phyloP scores from a whole-genome alignment of 1,140 invertebrate genomes.

The Magallana gigas region DNA sequence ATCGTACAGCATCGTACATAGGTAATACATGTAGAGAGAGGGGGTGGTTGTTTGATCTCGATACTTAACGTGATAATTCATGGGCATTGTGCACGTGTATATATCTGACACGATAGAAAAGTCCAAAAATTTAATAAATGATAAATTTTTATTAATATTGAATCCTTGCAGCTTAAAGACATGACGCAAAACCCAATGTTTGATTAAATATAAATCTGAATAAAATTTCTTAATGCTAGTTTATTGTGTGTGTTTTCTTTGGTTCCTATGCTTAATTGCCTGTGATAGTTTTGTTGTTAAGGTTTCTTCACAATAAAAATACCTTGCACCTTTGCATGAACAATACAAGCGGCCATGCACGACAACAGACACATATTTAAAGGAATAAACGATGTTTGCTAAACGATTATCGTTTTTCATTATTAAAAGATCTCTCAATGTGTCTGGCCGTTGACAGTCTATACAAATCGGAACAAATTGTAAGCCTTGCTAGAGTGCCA shows the following conservation, averaged over 20 bases:
- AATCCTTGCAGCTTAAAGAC: too few species aligned
- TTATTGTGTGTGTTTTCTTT: neutral
- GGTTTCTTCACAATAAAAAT: slow-evolving; percentile 6
- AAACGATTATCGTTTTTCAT: slow-evolving; percentile 36
- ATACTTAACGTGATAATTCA: too few species aligned
- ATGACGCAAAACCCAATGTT: neutral
- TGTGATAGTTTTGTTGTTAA: neutral
- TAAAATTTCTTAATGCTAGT: neutral
- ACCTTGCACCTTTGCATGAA: neutral
- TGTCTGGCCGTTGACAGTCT: slow-evolving; percentile 10
- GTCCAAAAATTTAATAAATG: too few species aligned
- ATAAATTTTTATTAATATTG: too few species aligned
- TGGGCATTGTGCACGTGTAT: too few species aligned
- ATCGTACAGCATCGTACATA: too few species aligned
- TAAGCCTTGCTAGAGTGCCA: neutral
- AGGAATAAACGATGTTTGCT: slow-evolving; percentile 28
- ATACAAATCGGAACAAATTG: neutral
- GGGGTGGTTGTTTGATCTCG: too few species aligned
- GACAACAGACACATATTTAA: slow-evolving; percentile 5
- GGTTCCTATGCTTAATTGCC: neutral
- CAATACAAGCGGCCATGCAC: neutral
- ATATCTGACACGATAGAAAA: too few species aligned
- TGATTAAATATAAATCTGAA: neutral
- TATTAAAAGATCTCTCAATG: slow-evolving; percentile 16
- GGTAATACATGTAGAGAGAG: too few species aligned